Evolutionary conservation across 2,888 invertebrate genomes (phyloP), one percentile per base, ranked within the genome.

Genomic region (Thymelicus lineola): DNA sequence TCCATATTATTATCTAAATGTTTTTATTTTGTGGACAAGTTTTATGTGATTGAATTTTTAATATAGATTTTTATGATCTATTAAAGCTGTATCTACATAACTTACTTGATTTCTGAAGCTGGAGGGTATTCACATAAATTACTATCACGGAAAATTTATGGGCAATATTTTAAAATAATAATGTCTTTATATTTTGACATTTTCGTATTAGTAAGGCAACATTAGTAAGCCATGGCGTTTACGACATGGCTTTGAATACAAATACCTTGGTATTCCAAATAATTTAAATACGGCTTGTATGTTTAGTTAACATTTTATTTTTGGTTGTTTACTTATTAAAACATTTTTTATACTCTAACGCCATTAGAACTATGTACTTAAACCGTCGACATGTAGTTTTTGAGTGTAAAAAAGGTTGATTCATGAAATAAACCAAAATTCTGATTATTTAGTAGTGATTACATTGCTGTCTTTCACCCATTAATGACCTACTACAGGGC

Each of bases 131-230:
- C 53, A 9, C 20, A 53, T 53, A 53, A 53, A 53, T 53, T 53
- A 53, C 53, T 53, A 20, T 53, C 53, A 20, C 20, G 20, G 53
- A 53, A 10, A 53, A 20, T 53, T 53, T 53, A 53, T 53, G 20
- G 53, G 53, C 17, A 20, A 20, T 53, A 53, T 53, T 20, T 53
- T 53, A 53, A 12, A 12, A 53, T 20, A 17, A 20, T 53, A 53
- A 53, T 53, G 53, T 53, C 53, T 53, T 53, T 53, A 53, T 53
- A 53, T 53, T 53, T 53, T 53, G 53, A 12, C 17, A 17, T 28
- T 20, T 53, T 53, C 1, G 20, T 20, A 20, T 53, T 53, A 53
- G 20, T 20, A 28, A 53, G 53, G 20, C 5, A 20, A n/a, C 20
- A 12, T 53, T 53, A 17, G 53, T 53, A 15, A 53, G 10, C 20